Percentiles rank a stretch among this genome's conserved stretches.
Evolutionary conservation across 2,113 vertebrate genomes (phyloP).

Genomic region (Grantiella picta): DNA sequence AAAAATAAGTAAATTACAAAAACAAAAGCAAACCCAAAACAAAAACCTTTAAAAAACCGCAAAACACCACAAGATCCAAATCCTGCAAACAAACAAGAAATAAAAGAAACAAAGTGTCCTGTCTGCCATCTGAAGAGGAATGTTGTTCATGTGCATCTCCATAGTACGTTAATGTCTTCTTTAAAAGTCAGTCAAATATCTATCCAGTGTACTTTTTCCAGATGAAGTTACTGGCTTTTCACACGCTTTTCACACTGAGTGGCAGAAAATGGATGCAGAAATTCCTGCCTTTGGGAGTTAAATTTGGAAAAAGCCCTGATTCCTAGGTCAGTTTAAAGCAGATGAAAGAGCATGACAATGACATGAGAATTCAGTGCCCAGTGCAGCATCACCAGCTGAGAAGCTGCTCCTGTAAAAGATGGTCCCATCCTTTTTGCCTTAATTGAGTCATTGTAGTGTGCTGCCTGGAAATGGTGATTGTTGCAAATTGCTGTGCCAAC

Average conservation of each 20-base stretch:
- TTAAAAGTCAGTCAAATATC: neutral
- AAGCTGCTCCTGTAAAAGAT: neutral
- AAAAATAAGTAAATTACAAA: neutral
- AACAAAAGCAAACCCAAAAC: neutral
- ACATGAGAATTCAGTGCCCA: neutral
- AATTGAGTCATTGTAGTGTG: accelerated
- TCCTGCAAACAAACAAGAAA: neutral
- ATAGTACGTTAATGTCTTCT: neutral
- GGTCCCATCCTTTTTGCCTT: neutral
- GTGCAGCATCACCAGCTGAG: neutral
- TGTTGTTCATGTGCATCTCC: neutral
- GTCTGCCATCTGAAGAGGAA: neutral
- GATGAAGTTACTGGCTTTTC: neutral
- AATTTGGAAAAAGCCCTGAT: neutral
- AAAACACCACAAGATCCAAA: neutral
- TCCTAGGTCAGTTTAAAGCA: neutral
- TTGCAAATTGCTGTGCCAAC: neutral
- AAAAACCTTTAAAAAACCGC: neutral
- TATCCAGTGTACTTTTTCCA: neutral
- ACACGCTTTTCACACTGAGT: neutral
- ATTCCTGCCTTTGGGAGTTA: neutral
- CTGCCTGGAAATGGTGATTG: neutral
- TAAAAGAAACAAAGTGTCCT: neutral
- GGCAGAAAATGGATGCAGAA: neutral
- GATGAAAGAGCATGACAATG: neutral